Conservation (phyloP, 2,113 vertebrate species). For the Zosterops pallidus region DNA sequence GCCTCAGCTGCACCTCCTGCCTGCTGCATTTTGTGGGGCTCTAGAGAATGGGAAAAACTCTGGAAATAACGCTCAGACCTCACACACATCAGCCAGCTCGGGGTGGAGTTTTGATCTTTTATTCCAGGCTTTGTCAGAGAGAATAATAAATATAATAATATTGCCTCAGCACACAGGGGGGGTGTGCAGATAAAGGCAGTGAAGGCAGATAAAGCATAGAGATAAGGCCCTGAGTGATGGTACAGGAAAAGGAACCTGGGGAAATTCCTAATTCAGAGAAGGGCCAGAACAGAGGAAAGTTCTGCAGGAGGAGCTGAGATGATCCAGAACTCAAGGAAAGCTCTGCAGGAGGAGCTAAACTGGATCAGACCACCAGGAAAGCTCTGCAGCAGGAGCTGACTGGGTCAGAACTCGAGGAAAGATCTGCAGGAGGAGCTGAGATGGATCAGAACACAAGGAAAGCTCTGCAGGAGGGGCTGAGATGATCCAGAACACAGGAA, state of each 20-base stretch:
- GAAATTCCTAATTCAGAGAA: not conserved
- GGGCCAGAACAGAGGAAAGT: not conserved
- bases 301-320: not conserved
- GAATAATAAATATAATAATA: too few relatives aligned
- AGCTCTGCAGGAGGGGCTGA: too few relatives aligned
- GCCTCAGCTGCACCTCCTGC: not conserved
- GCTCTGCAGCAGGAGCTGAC: too few relatives aligned
- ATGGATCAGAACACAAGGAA: too few relatives aligned
- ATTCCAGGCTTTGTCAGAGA: not conserved
- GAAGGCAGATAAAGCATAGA: fast-evolving
- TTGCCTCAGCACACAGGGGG: fast-evolving
- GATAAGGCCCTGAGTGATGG: fast-evolving
- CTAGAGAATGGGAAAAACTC: fast-evolving
- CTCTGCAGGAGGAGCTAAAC: too few relatives aligned
- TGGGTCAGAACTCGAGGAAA: too few relatives aligned
- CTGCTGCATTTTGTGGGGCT: not conserved
- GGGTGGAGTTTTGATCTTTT: not conserved
- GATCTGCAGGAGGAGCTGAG: too few relatives aligned
- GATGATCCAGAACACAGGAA: too few relatives aligned
- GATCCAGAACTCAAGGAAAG: too few relatives aligned
- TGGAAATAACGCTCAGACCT: not conserved
- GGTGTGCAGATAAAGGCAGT: not conserved
- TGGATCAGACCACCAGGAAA: too few relatives aligned
- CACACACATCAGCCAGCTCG: not conserved
- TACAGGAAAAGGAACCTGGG: fast-evolving